phyloP scores from a whole-genome alignment of 2,113 vertebrate genomes.

The Grus americana region DNA sequence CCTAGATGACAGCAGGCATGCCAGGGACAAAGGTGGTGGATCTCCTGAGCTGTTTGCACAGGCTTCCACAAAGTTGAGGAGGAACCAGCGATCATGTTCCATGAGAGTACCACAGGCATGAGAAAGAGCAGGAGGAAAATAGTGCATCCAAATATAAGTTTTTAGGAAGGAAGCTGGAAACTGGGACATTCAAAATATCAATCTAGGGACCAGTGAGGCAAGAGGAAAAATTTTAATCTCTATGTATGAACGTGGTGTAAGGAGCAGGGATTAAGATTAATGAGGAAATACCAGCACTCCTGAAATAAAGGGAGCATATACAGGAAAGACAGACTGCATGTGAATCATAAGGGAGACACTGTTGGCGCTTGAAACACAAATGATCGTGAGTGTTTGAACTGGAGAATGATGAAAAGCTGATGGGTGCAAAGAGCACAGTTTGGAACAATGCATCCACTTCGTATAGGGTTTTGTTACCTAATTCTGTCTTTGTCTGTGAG shows the following conservation, averaged over 20 bases:
- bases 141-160: neutral
- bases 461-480: neutral
- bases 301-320: neutral
- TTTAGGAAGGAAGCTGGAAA: neutral
- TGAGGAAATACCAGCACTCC: neutral
- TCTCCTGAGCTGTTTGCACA: neutral
- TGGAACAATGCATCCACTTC: neutral
- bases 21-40: neutral
- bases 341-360: neutral
- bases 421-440: neutral
- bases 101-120: neutral
- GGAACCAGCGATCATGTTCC: neutral
- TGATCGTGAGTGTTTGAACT: neutral
- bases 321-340: neutral
- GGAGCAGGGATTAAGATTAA: neutral
- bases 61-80: neutral
- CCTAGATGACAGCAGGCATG: neutral
- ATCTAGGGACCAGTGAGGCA: neutral
- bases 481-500: neutral
- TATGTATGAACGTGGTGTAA: neutral
- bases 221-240: neutral
- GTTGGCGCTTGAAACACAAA: neutral
- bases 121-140: neutral
- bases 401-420: neutral
- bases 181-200: fast-evolving